Percentiles rank a stretch among this genome's conserved stretches.
Conservation (phyloP, 2,888 invertebrate species). For the Onthophagus sagittarius region DNA sequence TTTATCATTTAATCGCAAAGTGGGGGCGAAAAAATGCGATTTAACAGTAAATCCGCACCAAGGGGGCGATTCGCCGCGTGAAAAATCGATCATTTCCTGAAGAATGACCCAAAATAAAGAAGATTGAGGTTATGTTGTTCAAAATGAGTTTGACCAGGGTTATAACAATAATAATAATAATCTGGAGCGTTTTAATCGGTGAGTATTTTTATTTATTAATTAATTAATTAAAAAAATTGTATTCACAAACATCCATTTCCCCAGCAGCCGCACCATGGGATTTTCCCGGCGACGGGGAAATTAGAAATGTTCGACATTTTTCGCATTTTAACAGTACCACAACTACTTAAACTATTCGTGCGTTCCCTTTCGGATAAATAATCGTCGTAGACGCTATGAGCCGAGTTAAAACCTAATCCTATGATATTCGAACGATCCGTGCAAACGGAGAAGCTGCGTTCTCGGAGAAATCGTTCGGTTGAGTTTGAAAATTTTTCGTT, state of each 20-base stretch:
- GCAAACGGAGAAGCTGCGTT: constrained; percentile 46
- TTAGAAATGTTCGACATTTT: constrained; percentile 63
- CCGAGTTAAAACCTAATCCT: constrained; percentile 31
- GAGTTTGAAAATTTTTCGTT: constrained; percentile 27
- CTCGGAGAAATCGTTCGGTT: constrained; percentile 35
- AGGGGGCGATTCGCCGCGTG: too few species aligned
- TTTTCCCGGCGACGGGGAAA: constrained; percentile 57
- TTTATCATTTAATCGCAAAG: too few species aligned
- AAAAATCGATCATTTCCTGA: too few species aligned
- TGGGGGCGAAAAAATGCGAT: too few species aligned
- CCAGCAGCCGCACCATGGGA: constrained; percentile 85
- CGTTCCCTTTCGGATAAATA: constrained; percentile 59
- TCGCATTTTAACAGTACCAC: constrained; percentile 58
- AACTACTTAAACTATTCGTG: constrained; percentile 62
- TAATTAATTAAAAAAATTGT: neutral
- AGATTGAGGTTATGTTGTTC: too few species aligned
- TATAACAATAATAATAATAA: too few species aligned
- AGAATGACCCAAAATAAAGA: too few species aligned
- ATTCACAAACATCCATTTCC: constrained; percentile 72
- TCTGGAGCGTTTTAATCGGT: too few species aligned
- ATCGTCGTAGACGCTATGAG: constrained; percentile 41
- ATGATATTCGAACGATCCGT: constrained; percentile 44
- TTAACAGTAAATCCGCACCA: too few species aligned
- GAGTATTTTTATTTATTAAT: too few species aligned
- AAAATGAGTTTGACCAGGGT: too few species aligned